A percentile compares a stretch with the other conserved stretches of the same genome.
phyloP scores from a whole-genome alignment of 2,797 vertebrate species.

The Thaleichthys pacificus region DNA sequence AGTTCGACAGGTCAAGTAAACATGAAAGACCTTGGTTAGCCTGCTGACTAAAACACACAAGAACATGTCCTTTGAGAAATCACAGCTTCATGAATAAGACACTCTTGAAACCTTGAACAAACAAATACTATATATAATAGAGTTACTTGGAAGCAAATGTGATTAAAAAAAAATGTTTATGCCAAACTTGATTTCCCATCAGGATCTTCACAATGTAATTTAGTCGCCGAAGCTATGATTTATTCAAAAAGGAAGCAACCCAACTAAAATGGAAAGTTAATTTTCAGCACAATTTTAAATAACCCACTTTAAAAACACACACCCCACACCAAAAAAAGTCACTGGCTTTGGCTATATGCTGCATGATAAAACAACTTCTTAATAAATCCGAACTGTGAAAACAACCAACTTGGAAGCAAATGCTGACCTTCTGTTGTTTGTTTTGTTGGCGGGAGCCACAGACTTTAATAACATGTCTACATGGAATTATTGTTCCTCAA shows the following conservation, averaged over 20 bases:
- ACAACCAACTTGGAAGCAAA: constrained; percentile 1
- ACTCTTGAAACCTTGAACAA: background rate
- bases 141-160: no score
- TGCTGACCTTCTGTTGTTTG: constrained; percentile 2
- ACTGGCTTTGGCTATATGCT: constrained; percentile 5
- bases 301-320: background rate
- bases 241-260: background rate
- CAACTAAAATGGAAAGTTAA: background rate
- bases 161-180: no score
- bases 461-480: constrained; percentile 23
- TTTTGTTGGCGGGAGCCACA: background rate
- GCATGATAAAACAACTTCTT: constrained; percentile 8
- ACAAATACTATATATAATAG: background rate
- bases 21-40: background rate
- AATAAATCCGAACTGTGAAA: background rate
- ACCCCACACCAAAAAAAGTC: background rate
- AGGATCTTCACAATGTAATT: no score
- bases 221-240: background rate
- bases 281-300: background rate
- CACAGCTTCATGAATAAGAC: background rate
- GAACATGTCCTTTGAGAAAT: background rate
- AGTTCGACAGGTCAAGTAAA: background rate
- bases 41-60: background rate
- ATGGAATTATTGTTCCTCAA: constrained; percentile 13
- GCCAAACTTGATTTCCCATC: no score